Evolutionary conservation across 2,797 vertebrate genomes (phyloP).

Genomic region (Smutsia gigantea): DNA sequence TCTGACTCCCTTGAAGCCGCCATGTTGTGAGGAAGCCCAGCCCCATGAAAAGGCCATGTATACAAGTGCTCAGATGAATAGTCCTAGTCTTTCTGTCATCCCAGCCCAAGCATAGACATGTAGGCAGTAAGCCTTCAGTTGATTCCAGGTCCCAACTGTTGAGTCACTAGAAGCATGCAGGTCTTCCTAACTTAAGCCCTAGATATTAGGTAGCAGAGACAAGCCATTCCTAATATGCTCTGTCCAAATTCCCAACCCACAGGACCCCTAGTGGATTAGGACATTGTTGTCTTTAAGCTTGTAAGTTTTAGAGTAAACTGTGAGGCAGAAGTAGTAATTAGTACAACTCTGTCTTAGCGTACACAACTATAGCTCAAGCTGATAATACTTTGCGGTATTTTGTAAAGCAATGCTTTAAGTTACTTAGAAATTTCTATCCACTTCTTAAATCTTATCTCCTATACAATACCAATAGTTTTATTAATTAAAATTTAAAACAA

Average conservation of each 20-base stretch:
- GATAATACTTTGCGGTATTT: not conserved
- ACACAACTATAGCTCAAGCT: not conserved
- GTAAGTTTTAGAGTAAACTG: not conserved
- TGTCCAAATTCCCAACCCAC: not conserved
- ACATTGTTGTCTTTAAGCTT: slow-evolving; percentile 4
- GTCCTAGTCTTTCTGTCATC: not conserved
- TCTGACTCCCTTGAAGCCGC: not conserved
- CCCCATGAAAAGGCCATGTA: not conserved
- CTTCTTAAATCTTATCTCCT: slow-evolving; percentile 9
- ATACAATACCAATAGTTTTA: not conserved
- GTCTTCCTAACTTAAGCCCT: not conserved
- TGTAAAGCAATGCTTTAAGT: slow-evolving; percentile 41
- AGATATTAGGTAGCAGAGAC: not conserved
- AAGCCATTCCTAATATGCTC: not conserved
- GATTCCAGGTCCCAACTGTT: not conserved
- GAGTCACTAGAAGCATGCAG: not conserved
- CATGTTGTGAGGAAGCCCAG: not conserved
- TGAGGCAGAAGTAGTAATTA: slow-evolving; percentile 20
- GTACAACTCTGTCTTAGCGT: not conserved
- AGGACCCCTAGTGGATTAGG: not conserved
- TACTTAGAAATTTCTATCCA: slow-evolving; percentile 44
- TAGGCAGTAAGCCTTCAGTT: not conserved
- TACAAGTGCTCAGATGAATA: not conserved
- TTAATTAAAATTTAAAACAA: slow-evolving; percentile 48
- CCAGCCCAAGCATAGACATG: not conserved